A percentile compares a stretch with the other conserved stretches of the same genome.
Conservation (phyloP, 2,113 vertebrate species). For the Rhabdomys dilectus region DNA sequence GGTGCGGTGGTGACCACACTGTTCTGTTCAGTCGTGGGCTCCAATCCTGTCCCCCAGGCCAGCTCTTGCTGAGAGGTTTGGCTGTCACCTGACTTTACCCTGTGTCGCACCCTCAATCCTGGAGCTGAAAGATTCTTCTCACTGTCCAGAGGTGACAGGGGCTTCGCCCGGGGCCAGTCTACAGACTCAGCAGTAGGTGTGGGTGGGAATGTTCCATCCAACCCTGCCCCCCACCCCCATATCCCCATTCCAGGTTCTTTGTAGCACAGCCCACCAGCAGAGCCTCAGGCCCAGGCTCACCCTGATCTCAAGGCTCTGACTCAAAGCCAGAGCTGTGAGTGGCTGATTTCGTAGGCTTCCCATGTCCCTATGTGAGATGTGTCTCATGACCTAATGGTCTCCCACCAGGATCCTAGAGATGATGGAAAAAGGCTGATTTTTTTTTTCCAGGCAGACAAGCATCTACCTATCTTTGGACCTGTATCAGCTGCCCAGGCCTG, state of each 20-base stretch:
- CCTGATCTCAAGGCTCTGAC: background rate
- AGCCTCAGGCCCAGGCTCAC: background rate
- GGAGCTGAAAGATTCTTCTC: background rate
- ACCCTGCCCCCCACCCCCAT: no score
- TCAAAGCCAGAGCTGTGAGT: no score
- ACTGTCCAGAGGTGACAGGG: background rate
- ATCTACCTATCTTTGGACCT: accelerated
- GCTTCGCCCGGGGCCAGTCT: background rate
- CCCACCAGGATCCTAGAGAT: background rate
- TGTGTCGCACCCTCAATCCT: background rate
- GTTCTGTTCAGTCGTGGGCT: background rate
- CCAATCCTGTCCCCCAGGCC: background rate
- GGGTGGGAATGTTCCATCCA: background rate
- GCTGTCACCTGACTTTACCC: background rate
- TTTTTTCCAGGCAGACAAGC: background rate
- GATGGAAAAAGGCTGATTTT: background rate
- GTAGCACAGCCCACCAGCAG: background rate
- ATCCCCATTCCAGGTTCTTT: accelerated
- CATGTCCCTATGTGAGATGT: background rate
- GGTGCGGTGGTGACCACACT: background rate
- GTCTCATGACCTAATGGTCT: background rate
- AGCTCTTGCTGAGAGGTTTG: background rate
- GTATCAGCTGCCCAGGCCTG: accelerated
- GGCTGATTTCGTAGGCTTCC: background rate
- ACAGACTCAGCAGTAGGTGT: accelerated